phyloP scores from a whole-genome alignment of 2,113 vertebrate species.

The Scortum barcoo region DNA sequence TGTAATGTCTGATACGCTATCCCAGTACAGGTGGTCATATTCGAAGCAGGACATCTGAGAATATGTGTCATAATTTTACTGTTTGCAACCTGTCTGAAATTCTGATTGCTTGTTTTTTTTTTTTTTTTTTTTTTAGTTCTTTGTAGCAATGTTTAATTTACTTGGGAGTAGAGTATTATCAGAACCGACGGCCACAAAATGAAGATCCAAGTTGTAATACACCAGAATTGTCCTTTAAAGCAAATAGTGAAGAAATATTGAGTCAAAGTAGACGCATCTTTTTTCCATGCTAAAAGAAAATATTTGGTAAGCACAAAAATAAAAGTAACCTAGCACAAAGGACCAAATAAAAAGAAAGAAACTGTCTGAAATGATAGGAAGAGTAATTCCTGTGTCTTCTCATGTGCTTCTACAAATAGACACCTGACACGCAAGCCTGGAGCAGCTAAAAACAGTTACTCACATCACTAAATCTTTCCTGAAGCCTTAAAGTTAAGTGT shows the following conservation, averaged over 20 bases:
- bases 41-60: no score
- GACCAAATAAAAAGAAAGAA: not conserved
- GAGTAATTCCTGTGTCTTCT: not conserved
- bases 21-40: not conserved
- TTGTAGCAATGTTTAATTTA: no score
- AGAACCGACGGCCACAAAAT: not conserved
- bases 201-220: not conserved
- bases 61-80: not conserved
- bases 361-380: not conserved
- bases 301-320: not conserved
- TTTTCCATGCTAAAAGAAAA: not conserved
- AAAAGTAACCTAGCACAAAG: not conserved
- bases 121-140: no score
- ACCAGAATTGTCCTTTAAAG: not conserved
- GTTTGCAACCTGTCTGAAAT: not conserved
- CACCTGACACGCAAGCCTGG: not conserved
- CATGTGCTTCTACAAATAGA: conserved; percentile 29
- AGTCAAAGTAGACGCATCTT: not conserved
- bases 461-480: conserved; percentile 40
- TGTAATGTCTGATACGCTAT: not conserved
- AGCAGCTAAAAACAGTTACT: conserved; percentile 25
- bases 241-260: not conserved
- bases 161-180: not conserved
- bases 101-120: not conserved
- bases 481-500: conserved; percentile 34